Percentiles rank a stretch among this genome's conserved stretches.
Evolutionary conservation across 1,140 invertebrate genomes (phyloP).

Genomic region (Cataglyphis hispanica): DNA sequence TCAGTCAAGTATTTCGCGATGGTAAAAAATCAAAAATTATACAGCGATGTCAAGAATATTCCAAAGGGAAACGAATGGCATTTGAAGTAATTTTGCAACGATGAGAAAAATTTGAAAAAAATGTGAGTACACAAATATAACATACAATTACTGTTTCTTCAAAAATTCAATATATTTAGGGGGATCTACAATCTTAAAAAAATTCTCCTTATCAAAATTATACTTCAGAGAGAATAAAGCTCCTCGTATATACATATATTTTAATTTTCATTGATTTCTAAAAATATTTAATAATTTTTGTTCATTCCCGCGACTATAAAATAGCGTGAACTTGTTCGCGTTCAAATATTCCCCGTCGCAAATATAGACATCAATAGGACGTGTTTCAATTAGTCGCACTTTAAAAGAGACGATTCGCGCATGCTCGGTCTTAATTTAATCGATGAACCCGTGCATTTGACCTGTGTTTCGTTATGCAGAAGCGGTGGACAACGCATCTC

Average conservation of each 20-base stretch:
- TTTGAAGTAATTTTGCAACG: not conserved
- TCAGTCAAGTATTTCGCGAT: slow-evolving; percentile 36
- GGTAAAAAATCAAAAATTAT: slow-evolving; percentile 54
- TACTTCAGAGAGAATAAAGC: not conserved
- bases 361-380: not conserved
- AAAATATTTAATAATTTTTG: not conserved
- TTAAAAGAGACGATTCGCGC: slow-evolving; percentile 6
- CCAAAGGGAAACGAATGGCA: slow-evolving; percentile 8
- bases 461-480: slow-evolving; percentile 19
- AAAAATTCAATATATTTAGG: not conserved
- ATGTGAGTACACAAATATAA: slow-evolving; percentile 1
- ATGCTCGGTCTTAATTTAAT: slow-evolving; percentile 37
- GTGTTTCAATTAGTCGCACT: slow-evolving; percentile 8
- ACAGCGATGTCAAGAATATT: slow-evolving; percentile 26
- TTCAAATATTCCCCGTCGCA: not conserved
- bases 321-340: not conserved
- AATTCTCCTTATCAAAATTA: not conserved
- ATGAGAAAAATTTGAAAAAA: not conserved
- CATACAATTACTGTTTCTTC: not conserved
- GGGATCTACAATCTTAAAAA: not conserved
- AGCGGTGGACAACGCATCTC: slow-evolving; percentile 55
- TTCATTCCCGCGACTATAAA: not conserved
- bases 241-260: not conserved
- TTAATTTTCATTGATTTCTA: not conserved
- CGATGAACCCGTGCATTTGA: slow-evolving; percentile 23